Base-by-base conservation (phyloP, 2,888 invertebrate species). In the Ischnus inquisitorius region DNA sequence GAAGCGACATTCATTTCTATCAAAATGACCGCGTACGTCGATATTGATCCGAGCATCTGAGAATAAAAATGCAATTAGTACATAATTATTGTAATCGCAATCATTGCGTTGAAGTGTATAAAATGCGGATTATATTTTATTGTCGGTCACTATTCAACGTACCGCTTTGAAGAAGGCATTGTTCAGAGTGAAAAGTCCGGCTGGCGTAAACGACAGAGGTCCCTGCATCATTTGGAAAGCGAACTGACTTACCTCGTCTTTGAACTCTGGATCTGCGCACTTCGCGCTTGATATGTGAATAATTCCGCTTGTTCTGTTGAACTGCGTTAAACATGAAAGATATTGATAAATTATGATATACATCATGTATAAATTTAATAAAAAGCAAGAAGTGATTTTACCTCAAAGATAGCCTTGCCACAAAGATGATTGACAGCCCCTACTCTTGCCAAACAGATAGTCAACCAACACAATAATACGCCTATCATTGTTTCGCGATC, bases 151-250 rank as follows among this genome's bases (percentile, higher is more conserved):
- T 60, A 60, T 1, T 2, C 4, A 16, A 84, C 83, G 82, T 69
- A 78, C 88, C 48, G 83, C 81, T 57, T 83, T 54, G 41, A 88
- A 48, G 22, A 88, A 87, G 22, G 65, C 60, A 48, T 87, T 85
- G 80, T 87, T 86, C 22, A 88, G 79, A 14, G 41, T 78, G 19
- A 87, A 87, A 60, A 88, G 86, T 77, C 87, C 88, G 79, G 65
- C 79, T 28, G 88, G 85, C 14, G 84, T 71, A 25, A 89, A 88
- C 25, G 39, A 28, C 19, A 89, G 43, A 1, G 88, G 86, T 57
- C 85, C 84, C 34, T 88, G 86, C 39, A 87, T 65, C 28, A 89
- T 79, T 85, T 89, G 89, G 28, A 87, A 34, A 19, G 88, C 86
- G 48, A 89, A 87, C 46, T 88, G 87, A 19, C 69, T 43, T 25